Base-by-base conservation (phyloP, 1,140 invertebrate species). In the Ostrea denselamellosa region DNA sequence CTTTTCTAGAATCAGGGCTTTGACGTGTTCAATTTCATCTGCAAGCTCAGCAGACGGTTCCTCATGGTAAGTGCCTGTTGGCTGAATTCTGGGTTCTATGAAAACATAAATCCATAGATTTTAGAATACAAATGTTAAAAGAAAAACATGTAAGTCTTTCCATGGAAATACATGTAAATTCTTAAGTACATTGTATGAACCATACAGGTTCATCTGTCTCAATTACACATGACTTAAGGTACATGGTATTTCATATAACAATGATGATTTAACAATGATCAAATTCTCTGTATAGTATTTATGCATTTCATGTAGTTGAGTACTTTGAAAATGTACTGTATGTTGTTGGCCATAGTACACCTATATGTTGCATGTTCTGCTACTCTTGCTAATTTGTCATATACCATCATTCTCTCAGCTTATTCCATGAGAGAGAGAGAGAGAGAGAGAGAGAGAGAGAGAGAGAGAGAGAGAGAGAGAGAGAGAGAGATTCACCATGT, bases 1-100 rank as follows among this genome's bases (percentile, higher is more conserved):
- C 86, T 93, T 93, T 88, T 93, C 93, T 17, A 94, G 90, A 19
- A 94, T 94, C 12, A 92, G 82, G 34, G 94, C 91, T 86, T 94
- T 93, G 10, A 91, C 85, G 82, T 93, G 91, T 87, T 94, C 92
- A 8, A 94, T 90, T 85, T 94, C 93, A 86, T 93, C 92, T 12
- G 92, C 90, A 25, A 94, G 86, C 44, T 94, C 93, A 62, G 91
- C 62, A 14, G 90, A 90, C 14, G 88, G 81, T 62, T 92, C 92
- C 51, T 92, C 90, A 25, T 65, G 28, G 82, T 87, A 85, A 19
- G 81, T 65, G 71, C 81, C 68, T n/a, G 85, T n/a, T n/a, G 25
- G 85, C 7, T 34, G 25, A 12, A 52, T 22, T 56, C 52, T 81
- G 12, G 85, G 87, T 71, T 90, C 87, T 91, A 68, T 14, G 56